Base-by-base conservation (phyloP, 2,113 vertebrate genomes). In the Fregata magnificens region DNA sequence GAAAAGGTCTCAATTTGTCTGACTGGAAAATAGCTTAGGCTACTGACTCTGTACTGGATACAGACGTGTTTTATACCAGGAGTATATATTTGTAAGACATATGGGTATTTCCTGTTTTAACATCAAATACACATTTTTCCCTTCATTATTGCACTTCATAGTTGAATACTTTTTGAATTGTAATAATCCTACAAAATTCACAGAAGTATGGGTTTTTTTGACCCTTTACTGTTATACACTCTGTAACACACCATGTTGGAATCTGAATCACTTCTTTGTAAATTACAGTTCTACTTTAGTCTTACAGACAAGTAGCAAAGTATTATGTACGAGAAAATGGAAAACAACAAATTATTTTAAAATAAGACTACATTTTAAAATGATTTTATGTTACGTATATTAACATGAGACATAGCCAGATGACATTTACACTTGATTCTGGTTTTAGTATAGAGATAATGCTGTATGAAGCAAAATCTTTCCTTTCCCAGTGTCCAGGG, bases 21-120 rank as follows among this genome's bases (percentile, higher is more conserved):
- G 82, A 91, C 93, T 90, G 90, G 90, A 95, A 96, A 96, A 95
- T 45, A 95, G n/a, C 44, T 96, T 89, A 95, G 80, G 73, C 93
- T 96, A 96, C 95, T 69, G 81, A 76, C 52, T 47, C 38, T 53
- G 7, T 76, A 45, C 66, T 72, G 74, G 91, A 65, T 55, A 86
- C 85, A 94, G 85, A 80, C 93, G 56, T 69, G 17, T 80, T 93
- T 94, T 80, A 61, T 82, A 76, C 31, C 62, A 65, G 50, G n/a
- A 71, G 18, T 47, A 47, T 61, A 10, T 79, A 67, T 85, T 47
- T 87, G 24, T 69, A 42, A 79, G 36, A 72, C 32, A n/a, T 38
- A 34, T 18, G 44, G 44, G 40, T 79, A 3, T 34, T 65, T 67
- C 70, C 53, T 84, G 50, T 40, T 74, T 86, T 81, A 76, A 42